Evolutionary conservation across 2,888 invertebrate species (phyloP).

Genomic region (Ochropacha duplaris): DNA sequence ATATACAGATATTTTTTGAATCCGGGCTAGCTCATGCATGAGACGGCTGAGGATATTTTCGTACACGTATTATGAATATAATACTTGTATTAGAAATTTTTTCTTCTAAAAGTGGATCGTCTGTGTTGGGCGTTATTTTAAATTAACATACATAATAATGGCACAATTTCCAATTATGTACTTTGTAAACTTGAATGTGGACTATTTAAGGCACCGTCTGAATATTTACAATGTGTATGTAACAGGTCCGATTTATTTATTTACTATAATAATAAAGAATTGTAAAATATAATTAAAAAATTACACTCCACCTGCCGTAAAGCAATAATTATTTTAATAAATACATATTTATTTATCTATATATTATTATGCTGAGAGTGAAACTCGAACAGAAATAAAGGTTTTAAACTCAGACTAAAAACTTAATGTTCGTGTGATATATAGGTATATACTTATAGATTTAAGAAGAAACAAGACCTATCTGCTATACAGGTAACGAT

Average conservation of each 20-base stretch:
- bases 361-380: not conserved
- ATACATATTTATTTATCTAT: not conserved
- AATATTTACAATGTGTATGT: slow-evolving; percentile 28
- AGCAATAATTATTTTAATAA: not conserved
- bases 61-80: no score
- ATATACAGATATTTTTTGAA: no score
- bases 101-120: no score
- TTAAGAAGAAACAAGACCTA: not conserved
- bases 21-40: no score
- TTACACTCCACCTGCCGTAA: not conserved
- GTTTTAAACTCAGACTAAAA: not conserved
- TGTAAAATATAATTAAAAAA: not conserved
- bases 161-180: slow-evolving; percentile 30
- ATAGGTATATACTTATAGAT: not conserved
- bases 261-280: no score
- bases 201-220: slow-evolving; percentile 60
- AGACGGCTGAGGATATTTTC: not conserved
- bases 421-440: not conserved
- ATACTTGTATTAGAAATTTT: no score
- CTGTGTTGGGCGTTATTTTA: not conserved
- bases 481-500: not conserved
- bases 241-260: slow-evolving; percentile 6
- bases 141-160: slow-evolving; percentile 21
- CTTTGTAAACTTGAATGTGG: slow-evolving; percentile 29
- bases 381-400: not conserved